These are phyloP conservation scores for Macrobrachium rosenbergii DNA, from an alignment of 1,140 invertebrate species.

Conservation along the genomic window DNA sequence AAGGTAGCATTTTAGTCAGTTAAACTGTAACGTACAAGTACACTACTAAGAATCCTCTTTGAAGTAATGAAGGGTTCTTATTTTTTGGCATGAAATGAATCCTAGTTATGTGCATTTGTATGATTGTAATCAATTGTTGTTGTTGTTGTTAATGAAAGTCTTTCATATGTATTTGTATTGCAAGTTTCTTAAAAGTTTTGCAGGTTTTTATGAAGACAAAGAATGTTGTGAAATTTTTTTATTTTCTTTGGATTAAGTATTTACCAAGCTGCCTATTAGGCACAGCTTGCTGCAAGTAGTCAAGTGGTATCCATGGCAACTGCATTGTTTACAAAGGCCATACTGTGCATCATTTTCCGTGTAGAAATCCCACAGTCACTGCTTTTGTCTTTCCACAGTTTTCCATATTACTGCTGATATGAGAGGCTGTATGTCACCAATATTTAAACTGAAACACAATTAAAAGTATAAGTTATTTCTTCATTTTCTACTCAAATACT, in stretches of 20 bases:
- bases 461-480: too few relatives aligned
- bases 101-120: conserved; percentile 46
- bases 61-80: background rate
- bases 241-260: background rate
- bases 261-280: background rate
- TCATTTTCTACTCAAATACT: too few relatives aligned
- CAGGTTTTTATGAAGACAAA: conserved; percentile 40
- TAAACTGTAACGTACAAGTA: conserved; percentile 13
- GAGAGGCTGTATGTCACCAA: too few relatives aligned
- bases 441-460: too few relatives aligned
- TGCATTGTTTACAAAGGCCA: too few relatives aligned
- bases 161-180: conserved; percentile 58
- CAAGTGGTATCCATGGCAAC: too few relatives aligned
- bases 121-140: conserved; percentile 56
- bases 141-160: conserved; percentile 55
- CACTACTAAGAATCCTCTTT: background rate
- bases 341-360: too few relatives aligned
- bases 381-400: too few relatives aligned
- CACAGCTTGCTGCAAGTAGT: too few relatives aligned
- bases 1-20: background rate
- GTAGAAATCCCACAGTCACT: too few relatives aligned
- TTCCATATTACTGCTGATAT: too few relatives aligned
- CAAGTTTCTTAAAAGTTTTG: conserved; percentile 42
- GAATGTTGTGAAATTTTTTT: conserved; percentile 31
- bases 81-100: conserved; percentile 13